Evolutionary conservation across 2,797 vertebrate genomes (phyloP).

Genomic region (Melanotaenia trifasciata): DNA sequence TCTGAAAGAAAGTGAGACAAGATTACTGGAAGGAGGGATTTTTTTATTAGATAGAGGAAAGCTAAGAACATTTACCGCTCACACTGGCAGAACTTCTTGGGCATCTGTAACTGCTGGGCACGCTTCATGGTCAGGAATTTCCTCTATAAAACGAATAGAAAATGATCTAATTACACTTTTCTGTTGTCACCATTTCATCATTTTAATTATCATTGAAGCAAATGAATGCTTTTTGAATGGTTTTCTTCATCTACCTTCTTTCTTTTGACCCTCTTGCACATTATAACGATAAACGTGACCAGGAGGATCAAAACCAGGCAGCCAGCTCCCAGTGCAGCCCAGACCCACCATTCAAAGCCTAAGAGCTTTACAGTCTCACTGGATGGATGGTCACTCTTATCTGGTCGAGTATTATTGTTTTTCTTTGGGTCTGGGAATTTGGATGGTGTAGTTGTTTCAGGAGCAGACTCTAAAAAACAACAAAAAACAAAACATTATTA

Average conservation of each 20-base stretch:
- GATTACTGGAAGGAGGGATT: constrained; percentile 39
- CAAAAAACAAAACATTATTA: not conserved
- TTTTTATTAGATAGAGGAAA: constrained; percentile 32
- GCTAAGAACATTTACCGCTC: constrained; percentile 66
- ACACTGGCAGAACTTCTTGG: constrained; percentile 78
- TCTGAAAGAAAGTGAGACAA: constrained; percentile 45
- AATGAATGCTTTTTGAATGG: not conserved
- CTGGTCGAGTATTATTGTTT: fast-evolving
- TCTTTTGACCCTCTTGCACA: constrained; percentile 54
- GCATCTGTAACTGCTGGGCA: constrained; percentile 20
- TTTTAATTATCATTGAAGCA: not conserved
- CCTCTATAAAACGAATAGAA: constrained; percentile 48
- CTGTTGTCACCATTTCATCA: constrained; percentile 1
- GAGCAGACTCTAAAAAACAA: constrained; percentile 23
- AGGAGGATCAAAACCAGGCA: constrained; percentile 64
- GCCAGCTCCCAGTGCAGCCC: constrained; percentile 56
- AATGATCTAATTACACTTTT: not conserved
- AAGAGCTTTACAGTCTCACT: fast-evolving
- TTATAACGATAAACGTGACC: constrained; percentile 23
- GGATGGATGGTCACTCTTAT: fast-evolving
- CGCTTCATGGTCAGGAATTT: constrained; percentile 56
- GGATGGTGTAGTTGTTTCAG: not conserved
- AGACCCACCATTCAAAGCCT: constrained; percentile 72
- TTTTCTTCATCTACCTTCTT: constrained; percentile 64
- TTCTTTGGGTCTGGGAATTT: fast-evolving